A percentile compares a stretch with the other conserved stretches of the same genome.
phyloP scores from a whole-genome alignment of 2,888 invertebrate species.

The Dioctria linearis region DNA sequence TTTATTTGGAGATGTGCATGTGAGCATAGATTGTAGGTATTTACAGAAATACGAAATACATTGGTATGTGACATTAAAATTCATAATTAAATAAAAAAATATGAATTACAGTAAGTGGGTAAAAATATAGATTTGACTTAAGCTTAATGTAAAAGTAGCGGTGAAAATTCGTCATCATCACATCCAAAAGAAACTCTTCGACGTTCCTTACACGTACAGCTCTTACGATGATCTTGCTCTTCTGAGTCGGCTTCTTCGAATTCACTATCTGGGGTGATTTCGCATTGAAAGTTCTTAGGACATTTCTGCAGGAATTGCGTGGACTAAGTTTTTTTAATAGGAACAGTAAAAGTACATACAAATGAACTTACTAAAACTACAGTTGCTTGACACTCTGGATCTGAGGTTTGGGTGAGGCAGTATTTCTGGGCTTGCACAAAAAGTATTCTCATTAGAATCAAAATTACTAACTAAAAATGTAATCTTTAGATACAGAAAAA shows the following conservation, averaged over 20 bases:
- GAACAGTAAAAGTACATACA: background rate
- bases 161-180: slow-evolving; percentile 15
- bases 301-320: background rate
- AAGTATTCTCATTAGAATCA: slow-evolving; percentile 46
- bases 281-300: background rate
- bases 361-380: slow-evolving; percentile 14
- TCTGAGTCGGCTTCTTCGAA: background rate
- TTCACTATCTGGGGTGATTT: slow-evolving; percentile 9
- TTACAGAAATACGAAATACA: background rate
- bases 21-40: too few species aligned
- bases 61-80: background rate
- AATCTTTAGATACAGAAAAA: background rate
- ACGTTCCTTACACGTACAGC: background rate
- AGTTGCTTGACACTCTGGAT: slow-evolving; percentile 53
- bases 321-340: background rate
- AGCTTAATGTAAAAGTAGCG: slow-evolving; percentile 24
- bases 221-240: background rate
- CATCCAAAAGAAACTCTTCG: background rate
- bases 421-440: slow-evolving; percentile 8
- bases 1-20: too few species aligned
- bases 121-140: slow-evolving; percentile 33
- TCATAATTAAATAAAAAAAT: slow-evolving; percentile 5
- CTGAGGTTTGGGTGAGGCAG: slow-evolving; percentile 11
- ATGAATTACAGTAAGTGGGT: background rate
- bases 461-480: slow-evolving; percentile 48